phyloP scores from a whole-genome alignment of 1,140 invertebrate genomes.

The Drosophila biarmipes region DNA sequence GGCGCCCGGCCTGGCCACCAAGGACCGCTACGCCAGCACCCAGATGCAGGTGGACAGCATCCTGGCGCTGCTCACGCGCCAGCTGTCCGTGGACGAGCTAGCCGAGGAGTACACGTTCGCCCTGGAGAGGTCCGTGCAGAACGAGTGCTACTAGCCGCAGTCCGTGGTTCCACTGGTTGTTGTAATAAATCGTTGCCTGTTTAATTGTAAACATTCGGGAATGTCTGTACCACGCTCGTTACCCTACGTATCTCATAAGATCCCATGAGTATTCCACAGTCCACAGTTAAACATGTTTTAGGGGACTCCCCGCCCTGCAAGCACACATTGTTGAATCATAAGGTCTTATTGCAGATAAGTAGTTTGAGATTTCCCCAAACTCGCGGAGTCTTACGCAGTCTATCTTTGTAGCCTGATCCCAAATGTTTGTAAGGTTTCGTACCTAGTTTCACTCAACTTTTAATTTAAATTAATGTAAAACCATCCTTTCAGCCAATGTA shows the following conservation, averaged over 20 bases:
- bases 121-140: slow-evolving; percentile 76
- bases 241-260: background rate
- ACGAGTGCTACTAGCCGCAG: slow-evolving; percentile 63
- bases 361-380: background rate
- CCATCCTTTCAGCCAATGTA: too few relatives aligned
- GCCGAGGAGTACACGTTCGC: slow-evolving; percentile 76
- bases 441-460: too few relatives aligned
- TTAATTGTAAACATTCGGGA: slow-evolving; percentile 18
- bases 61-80: slow-evolving; percentile 74
- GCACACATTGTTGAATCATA: too few relatives aligned
- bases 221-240: background rate
- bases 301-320: background rate
- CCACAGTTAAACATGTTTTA: background rate
- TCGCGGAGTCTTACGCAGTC: background rate
- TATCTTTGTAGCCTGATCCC: background rate
- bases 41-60: slow-evolving; percentile 78
- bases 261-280: background rate
- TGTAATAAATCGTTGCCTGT: slow-evolving; percentile 35
- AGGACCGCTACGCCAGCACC: slow-evolving; percentile 53
- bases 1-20: slow-evolving; percentile 62
- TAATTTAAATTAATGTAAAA: too few relatives aligned
- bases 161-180: slow-evolving; percentile 4
- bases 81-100: slow-evolving; percentile 66
- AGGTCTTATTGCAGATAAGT: too few relatives aligned
- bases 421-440: too few relatives aligned